These are phyloP conservation scores for Calliscelio sp. DNA, from an alignment of 2,888 invertebrate species.

Conservation along the genomic window DNA sequence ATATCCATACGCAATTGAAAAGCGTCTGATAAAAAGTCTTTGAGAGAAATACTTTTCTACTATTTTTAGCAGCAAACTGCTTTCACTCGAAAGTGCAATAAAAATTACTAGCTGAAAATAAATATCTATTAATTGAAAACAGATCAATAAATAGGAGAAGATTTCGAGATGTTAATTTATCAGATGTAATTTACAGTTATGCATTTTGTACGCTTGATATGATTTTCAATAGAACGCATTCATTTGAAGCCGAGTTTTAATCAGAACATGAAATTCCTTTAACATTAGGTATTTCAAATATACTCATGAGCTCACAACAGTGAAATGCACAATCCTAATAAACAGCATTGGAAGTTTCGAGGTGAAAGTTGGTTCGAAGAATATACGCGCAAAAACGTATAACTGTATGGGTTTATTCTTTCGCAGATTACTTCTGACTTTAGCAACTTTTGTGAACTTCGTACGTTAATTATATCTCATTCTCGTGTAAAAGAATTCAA, in stretches of 20 bases:
- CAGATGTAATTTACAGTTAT: slow-evolving; percentile 46
- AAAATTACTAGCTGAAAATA: too few species aligned
- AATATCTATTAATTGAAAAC: too few species aligned
- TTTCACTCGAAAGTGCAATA: too few species aligned
- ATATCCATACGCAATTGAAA: too few species aligned
- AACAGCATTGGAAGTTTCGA: slow-evolving; percentile 19
- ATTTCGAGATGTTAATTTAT: too few species aligned
- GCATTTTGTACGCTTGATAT: slow-evolving; percentile 32
- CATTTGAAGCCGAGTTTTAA: slow-evolving; percentile 31
- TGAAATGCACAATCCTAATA: slow-evolving; percentile 22
- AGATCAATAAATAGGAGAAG: too few species aligned
- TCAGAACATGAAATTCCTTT: slow-evolving; percentile 28
- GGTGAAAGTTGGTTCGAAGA: slow-evolving; percentile 28
- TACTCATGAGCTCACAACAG: slow-evolving; percentile 9
- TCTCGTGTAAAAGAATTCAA: slow-evolving; percentile 1
- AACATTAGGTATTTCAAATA: neutral
- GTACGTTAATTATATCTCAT: slow-evolving; percentile 20
- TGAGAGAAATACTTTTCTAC: too few species aligned
- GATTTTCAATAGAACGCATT: slow-evolving; percentile 29
- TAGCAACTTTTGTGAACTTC: neutral
- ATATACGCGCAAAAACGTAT: slow-evolving; percentile 22
- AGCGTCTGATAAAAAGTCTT: too few species aligned
- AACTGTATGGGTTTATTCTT: slow-evolving; percentile 11
- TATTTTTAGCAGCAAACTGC: too few species aligned
- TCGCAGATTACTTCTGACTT: slow-evolving; percentile 5